Base-by-base conservation (phyloP, 2,113 vertebrate genomes). In the Xiphophorus maculatus region DNA sequence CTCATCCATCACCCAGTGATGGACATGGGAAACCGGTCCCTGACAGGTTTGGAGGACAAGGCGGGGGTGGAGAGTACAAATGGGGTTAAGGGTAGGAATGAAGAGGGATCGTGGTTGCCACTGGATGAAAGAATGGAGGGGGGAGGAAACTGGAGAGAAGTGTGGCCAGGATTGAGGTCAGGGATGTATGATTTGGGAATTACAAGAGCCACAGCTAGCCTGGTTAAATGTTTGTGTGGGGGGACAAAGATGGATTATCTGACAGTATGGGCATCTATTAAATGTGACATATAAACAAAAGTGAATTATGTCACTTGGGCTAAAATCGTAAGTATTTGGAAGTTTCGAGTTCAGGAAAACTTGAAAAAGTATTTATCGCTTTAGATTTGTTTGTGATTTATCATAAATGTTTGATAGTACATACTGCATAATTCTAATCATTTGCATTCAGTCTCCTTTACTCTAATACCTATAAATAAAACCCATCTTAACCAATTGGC, bases 1-100 rank as follows among this genome's bases (percentile, higher is more conserved):
- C 94, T 91, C 94, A 96, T 96, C 94, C 93, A 95, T 95, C 94
- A 96, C 91, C 71, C 84, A 10, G 69, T 94, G 94, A 94, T 94
- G 91, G 95, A 94, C 94, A 94, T 94, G 93, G 91, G 94, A 95
- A 94, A 93, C 94, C 72, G 54, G 89, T 88, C 81, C 76, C 77
- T 95, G 94, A 95, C 94, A 95, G 87, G 88, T 81, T 77, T 30
- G 77, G 78, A 82, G 80, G 71, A 66, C 72, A 65, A n/a, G 89
- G 65, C 3, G 35, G 82, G 68, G 72, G 66, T 69, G 66, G 62
- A 79, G 77, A 84, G 80, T 84, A 86, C 74, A 85, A 84, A 89
- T 81, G 76, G 85, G 90, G 90, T 90, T 92, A 88, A 79, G 86
- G 75, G 84, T 84, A 80, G 77, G 84, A 42, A 80, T 32, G 8